Evolutionary conservation across 2,888 invertebrate species (phyloP), one percentile per base, ranked within the genome.

Genomic region (Standfussiana lucernea): DNA sequence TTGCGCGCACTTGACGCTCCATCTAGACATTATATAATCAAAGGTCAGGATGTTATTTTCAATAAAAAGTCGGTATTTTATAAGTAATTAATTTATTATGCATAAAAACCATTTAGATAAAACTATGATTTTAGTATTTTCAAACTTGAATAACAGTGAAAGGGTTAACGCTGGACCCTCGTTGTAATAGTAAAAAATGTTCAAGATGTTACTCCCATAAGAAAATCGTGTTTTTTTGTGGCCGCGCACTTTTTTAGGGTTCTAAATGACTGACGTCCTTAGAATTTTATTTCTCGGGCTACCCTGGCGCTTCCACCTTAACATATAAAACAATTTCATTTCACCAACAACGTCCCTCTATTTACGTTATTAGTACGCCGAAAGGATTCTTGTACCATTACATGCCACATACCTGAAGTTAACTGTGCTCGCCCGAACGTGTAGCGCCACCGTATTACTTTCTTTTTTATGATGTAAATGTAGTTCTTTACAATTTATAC

Each of bases 401-500:
- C 0, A 18, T 8, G 32, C 32, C 18, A 18, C 0, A n/a, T n/a
- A n/a, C n/a, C n/a, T n/a, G n/a, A n/a, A n/a, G n/a, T n/a, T 28
- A 56, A 53, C 24, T 18, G 32, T 59, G 62, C 24, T 37, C 24
- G 24, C 8, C 1, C 35, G 24, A 35, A 24, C 13, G 40, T 79
- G 72, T 79, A 24, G 59, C 4, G 13, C 35, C 24, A 47, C 75
- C 37, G n/a, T 50, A 61, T 21, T 18, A 47, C 53, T 75, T 79
- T 75, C 64, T 45, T 45, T 45, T 45, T 53, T 15, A 24, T 6
- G 59, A 32, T 59, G 24, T 21, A 40, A 65, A 35, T 28, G 11
- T 74, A 65, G 78, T 82, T 61, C 59, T 42, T 40, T 62, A 15
- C 6, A 56, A 68, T 82, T 35, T 61, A 18, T 2, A 53, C 59